Percentiles rank a stretch among this genome's conserved stretches.
Conservation (phyloP, 35 echinoderm and acorn worm genomes). For the Ophioderma brevispina region DNA sequence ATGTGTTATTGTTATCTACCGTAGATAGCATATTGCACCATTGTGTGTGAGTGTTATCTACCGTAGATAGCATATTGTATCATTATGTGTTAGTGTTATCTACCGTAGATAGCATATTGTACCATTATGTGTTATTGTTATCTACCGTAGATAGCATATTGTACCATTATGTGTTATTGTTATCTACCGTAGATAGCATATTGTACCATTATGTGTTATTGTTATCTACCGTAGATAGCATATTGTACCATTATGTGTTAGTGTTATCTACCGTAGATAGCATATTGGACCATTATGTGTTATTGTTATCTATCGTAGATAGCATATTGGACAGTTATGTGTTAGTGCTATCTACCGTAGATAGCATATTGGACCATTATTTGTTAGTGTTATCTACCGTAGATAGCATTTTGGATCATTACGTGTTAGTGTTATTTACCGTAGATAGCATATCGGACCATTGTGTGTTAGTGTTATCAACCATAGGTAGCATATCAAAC, state of each 20-base stretch:
- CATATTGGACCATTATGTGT: too few species aligned
- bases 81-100: background rate
- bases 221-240: background rate
- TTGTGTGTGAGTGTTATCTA: background rate
- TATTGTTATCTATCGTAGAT: background rate
- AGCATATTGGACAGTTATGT: slow-evolving; percentile 3
- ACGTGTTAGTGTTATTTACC: background rate
- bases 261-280: background rate
- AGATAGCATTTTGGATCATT: background rate
- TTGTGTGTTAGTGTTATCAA: background rate
- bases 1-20: too few species aligned
- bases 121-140: too few species aligned
- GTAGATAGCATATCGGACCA: background rate
- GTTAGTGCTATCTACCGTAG: background rate
- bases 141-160: too few species aligned
- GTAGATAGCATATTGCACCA: background rate
- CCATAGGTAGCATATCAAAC: background rate
- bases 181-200: background rate
- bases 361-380: slow-evolving; percentile 7
- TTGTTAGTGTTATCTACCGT: background rate
- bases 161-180: background rate
- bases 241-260: background rate
- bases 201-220: background rate
- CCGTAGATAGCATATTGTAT: background rate
- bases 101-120: background rate